phyloP scores from a whole-genome alignment of 2,888 invertebrate species.

The Branchinecta sandiegonensis region DNA sequence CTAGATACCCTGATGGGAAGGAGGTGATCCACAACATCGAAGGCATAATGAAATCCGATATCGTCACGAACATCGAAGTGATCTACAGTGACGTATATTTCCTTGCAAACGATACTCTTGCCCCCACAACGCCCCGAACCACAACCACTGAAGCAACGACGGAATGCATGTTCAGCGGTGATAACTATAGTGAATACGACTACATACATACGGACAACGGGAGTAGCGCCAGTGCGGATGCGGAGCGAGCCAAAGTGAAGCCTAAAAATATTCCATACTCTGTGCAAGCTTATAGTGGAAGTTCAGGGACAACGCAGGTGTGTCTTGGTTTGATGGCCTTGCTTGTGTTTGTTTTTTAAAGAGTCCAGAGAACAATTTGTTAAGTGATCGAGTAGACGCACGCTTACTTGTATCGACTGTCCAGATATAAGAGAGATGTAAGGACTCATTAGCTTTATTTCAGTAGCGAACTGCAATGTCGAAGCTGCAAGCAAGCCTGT shows the following conservation, averaged over 20 bases:
- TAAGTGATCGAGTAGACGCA: too few relatives aligned
- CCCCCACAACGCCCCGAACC: conserved; percentile 11
- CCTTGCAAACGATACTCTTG: conserved; percentile 1
- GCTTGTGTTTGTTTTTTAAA: too few relatives aligned
- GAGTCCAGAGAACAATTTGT: too few relatives aligned
- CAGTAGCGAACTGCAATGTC: too few relatives aligned
- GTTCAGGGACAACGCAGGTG: too few relatives aligned
- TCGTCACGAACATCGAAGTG: background rate
- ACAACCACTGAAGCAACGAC: background rate
- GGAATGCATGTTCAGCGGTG: background rate
- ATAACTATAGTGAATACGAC: background rate
- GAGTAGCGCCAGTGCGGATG: background rate
- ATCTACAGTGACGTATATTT: background rate
- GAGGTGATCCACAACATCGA: conserved; percentile 6
- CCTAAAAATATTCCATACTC: background rate
- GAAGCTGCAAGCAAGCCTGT: too few relatives aligned
- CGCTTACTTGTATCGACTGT: too few relatives aligned
- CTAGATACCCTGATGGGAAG: conserved; percentile 9
- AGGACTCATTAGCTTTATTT: too few relatives aligned
- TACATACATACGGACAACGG: background rate
- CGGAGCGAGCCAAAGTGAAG: background rate
- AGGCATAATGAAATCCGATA: background rate
- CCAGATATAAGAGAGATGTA: too few relatives aligned
- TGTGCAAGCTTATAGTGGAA: conserved; percentile 11
- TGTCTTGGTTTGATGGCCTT: too few relatives aligned